Conservation (phyloP, 2,888 invertebrate genomes). For the Parascotia fuliginaria region DNA sequence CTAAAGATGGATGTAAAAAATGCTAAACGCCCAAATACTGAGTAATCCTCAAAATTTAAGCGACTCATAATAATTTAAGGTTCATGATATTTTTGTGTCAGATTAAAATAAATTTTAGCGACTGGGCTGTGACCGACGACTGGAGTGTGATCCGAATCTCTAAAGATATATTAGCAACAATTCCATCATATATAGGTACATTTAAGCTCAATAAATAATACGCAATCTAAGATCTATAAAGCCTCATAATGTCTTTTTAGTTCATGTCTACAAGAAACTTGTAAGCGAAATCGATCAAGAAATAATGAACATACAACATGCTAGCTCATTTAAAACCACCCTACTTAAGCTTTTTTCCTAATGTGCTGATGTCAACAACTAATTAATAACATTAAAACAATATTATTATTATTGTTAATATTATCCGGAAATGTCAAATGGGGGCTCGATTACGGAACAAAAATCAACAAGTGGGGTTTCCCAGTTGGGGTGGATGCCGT, state of each 20-base stretch:
- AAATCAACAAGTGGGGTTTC: conserved; percentile 80
- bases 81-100: too few relatives aligned
- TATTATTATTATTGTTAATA: conserved; percentile 57
- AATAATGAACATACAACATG: conserved; percentile 12
- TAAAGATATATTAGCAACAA: background rate
- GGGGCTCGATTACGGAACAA: conserved; percentile 69
- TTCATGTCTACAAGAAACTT: conserved; percentile 11
- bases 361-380: conserved; percentile 46
- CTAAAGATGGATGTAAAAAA: too few relatives aligned
- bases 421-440: conserved; percentile 70
- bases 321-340: conserved; percentile 34
- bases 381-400: conserved; percentile 51
- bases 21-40: too few relatives aligned
- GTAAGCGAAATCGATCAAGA: conserved; percentile 25
- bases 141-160: too few relatives aligned
- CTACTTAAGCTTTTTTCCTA: conserved; percentile 23
- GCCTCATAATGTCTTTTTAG: background rate
- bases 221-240: background rate
- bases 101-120: too few relatives aligned
- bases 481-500: conserved; percentile 73
- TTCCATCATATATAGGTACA: background rate
- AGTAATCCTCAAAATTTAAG: too few relatives aligned
- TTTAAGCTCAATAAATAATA: background rate
- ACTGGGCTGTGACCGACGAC: too few relatives aligned
- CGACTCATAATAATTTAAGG: too few relatives aligned